Percentiles rank a stretch among this genome's conserved stretches.
These are phyloP conservation scores for Nothura maculosa DNA, from an alignment of 2,797 vertebrate genomes.

Conservation along the genomic window DNA sequence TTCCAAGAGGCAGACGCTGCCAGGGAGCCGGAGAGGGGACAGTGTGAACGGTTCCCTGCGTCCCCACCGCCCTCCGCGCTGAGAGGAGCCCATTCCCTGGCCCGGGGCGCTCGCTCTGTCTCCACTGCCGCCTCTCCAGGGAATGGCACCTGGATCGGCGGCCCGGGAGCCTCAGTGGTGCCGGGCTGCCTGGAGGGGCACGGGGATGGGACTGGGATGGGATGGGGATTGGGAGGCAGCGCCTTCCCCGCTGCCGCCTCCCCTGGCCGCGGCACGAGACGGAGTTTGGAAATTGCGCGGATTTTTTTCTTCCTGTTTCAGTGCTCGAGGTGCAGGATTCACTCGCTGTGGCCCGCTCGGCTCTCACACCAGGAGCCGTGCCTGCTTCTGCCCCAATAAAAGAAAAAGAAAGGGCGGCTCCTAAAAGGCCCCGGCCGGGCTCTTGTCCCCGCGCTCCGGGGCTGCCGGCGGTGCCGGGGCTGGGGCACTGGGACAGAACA, in stretches of 20 bases:
- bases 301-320: background rate
- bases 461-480: too few relatives aligned
- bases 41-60: background rate
- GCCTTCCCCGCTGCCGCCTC: background rate
- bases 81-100: background rate
- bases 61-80: background rate
- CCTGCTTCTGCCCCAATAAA: background rate
- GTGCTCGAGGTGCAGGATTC: background rate
- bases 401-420: background rate
- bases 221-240: background rate
- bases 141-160: background rate
- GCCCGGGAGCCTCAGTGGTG: background rate
- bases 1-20: background rate
- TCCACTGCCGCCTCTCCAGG: background rate
- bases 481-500: background rate
- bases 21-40: background rate
- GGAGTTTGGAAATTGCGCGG: background rate
- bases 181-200: background rate
- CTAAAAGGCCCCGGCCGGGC: background rate
- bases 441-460: background rate
- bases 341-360: background rate
- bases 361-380: background rate
- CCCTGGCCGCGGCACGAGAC: background rate
- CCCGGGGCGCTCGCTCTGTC: background rate
- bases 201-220: accelerated